Base-by-base conservation (phyloP, 2,888 invertebrate genomes). In the Margaritifera margaritifera region DNA sequence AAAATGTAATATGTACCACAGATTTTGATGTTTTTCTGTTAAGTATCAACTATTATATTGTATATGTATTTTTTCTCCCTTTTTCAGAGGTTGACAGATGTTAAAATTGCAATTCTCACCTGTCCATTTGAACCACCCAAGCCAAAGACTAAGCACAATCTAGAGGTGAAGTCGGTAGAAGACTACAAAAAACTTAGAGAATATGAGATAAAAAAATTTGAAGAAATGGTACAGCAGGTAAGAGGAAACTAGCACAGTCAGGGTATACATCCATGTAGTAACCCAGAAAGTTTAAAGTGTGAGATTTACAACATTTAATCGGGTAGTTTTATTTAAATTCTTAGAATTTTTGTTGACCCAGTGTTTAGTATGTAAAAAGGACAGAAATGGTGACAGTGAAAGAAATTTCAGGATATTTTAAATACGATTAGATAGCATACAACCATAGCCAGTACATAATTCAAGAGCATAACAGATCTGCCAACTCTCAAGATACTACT, bases 81-180 rank as follows among this genome's bases (percentile, higher is more conserved):
- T 65, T 82, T 84, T 56, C 84, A 93, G 92, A 90, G 89, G 71
- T 89, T 94, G 59, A 92, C 94, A 90, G 93, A 99, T 90, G 99
- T 96, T 0, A 97, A 97, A 88, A 92, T 99, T 74, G 99, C 99
- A 1, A 99, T 99, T 88, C 92, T 99, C 25, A 99, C 99, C 24
- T 99, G 99, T 90, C 97, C 99, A 85, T 99, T 99, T 91, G 99
- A 99, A 92, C 99, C 99, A 66, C 99, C 99, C 64, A 99, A 99
- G 92, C 99, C 99, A 3, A 99, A 99, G 92, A 99, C 99, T 82
- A 99, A 99, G 91, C 98, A 99, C 93, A 99, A 99, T 95, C 93
- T 99, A 87, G 98, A 99, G 84, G 96, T 99, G 18, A 95, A 95
- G 62, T 96, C 95, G 0, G 97, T 96, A 0, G 98, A 98, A 80